Evolutionary conservation across 2,113 vertebrate genomes (phyloP).

Genomic region (Notothenia rossii): DNA sequence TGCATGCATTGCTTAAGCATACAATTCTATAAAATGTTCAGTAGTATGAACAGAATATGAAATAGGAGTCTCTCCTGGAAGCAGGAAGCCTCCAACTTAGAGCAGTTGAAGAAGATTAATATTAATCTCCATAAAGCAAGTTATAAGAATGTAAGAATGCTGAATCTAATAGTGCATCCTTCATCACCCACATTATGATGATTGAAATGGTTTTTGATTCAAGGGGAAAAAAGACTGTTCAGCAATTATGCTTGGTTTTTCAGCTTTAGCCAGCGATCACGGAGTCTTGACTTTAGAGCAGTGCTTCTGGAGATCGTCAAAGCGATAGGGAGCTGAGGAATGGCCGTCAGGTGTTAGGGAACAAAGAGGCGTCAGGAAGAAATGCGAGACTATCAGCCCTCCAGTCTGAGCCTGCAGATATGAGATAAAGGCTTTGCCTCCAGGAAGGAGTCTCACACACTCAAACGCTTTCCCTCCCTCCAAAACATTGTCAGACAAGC

Average conservation of each 20-base stretch:
- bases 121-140: not conserved
- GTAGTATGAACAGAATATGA: not conserved
- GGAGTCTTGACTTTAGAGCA: constrained; percentile 60
- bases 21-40: not conserved
- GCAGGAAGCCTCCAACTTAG: not conserved
- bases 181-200: constrained; percentile 50
- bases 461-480: constrained; percentile 30
- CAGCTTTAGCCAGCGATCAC: constrained; percentile 37
- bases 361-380: constrained; percentile 77
- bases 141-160: not conserved
- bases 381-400: constrained; percentile 71
- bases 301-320: constrained; percentile 61
- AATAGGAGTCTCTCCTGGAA: not conserved
- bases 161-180: constrained; percentile 43
- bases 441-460: constrained; percentile 49
- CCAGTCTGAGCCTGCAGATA: constrained; percentile 78
- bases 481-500: constrained; percentile 29
- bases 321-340: constrained; percentile 57
- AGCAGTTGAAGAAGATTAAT: constrained; percentile 1
- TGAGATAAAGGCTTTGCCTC: constrained; percentile 74
- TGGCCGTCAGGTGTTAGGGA: constrained; percentile 75
- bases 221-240: constrained; percentile 12
- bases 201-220: constrained; percentile 36
- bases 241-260: constrained; percentile 40
- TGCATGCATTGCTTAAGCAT: not conserved